Evolutionary conservation across 2,797 vertebrate genomes (phyloP), one percentile per base, ranked within the genome.

Genomic region (Enteromius paludinosus): DNA sequence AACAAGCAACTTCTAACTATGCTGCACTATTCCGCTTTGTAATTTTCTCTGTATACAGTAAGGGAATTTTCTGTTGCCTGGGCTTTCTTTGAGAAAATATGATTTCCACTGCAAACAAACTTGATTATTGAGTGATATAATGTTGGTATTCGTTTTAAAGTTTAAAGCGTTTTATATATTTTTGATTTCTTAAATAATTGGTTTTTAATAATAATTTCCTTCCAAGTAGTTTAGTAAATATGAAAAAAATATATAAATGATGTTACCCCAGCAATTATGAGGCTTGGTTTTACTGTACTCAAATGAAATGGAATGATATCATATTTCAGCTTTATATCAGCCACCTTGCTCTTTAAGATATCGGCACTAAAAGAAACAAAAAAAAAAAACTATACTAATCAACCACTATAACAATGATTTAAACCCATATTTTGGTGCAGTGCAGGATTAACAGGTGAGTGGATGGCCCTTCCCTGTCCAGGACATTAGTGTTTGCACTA

Each of bases 401-500:
- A 5, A 59, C 11, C 23, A 59, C 23, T 56, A 56, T 23, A 61
- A 14, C 4, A 59, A 61, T 0, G 5, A 4, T 28, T 47, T 11
- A 28, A 18, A 70, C 15, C 68, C 43, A 47, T 70, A 15, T 25
- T 70, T 47, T 28, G 45, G 41, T 70, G 68, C 41, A 70, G 41
- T 17, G 7, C 15, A 17, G 2, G 6, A 47, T 9, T 28, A 25
- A 71, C 7, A 47, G 68, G 4, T 5, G 4, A 47, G 23, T 30
- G 5, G 25, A 8, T 5, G 68, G 15, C 68, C 23, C 15, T 71
- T 47, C 25, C 9, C 68, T 47, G 68, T 71, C 68, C 43, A 71
- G 7, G 15, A 30, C 43, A 25, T 70, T 70, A 47, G 43, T 47
- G 68, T 71, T 71, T 71, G 25, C 68, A 47, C 68, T 30, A 47